phyloP scores from a whole-genome alignment of 2,113 vertebrate species.

The Cheirogaleus medius region DNA sequence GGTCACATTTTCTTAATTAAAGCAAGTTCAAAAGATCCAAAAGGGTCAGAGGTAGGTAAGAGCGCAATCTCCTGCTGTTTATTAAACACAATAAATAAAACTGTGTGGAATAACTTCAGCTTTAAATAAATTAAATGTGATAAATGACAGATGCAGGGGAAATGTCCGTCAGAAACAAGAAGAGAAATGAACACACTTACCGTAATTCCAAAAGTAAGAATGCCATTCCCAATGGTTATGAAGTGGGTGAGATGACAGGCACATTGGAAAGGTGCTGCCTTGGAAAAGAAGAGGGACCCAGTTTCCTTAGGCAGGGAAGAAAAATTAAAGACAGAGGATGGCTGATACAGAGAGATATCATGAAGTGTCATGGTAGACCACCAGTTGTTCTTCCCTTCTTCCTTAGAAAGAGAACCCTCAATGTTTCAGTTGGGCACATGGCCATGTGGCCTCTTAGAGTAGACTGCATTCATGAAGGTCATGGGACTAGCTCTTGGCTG shows the following conservation, averaged over 20 bases:
- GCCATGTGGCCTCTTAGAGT: no score
- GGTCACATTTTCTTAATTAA: conserved; percentile 5
- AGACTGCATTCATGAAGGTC: not conserved
- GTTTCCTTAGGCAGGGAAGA: not conserved
- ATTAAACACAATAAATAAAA: not conserved
- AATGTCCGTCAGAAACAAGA: not conserved
- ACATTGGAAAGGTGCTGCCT: not conserved
- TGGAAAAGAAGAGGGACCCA: not conserved
- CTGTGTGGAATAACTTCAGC: not conserved
- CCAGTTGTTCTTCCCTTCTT: not conserved
- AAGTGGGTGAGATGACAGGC: not conserved
- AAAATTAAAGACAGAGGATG: not conserved
- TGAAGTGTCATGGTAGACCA: not conserved
- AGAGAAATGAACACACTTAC: not conserved
- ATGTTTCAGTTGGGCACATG: not conserved
- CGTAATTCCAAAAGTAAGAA: not conserved
- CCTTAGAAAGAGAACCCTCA: not conserved
- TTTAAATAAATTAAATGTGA: not conserved
- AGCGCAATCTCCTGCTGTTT: not conserved
- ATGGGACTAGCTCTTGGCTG: not conserved
- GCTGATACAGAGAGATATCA: not conserved
- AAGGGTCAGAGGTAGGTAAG: not conserved
- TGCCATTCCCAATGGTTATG: not conserved
- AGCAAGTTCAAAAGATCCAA: not conserved
- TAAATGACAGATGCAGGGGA: not conserved